These are phyloP conservation scores for Crenuchus spilurus DNA, from an alignment of 2,797 vertebrate genomes.

Conservation along the genomic window DNA sequence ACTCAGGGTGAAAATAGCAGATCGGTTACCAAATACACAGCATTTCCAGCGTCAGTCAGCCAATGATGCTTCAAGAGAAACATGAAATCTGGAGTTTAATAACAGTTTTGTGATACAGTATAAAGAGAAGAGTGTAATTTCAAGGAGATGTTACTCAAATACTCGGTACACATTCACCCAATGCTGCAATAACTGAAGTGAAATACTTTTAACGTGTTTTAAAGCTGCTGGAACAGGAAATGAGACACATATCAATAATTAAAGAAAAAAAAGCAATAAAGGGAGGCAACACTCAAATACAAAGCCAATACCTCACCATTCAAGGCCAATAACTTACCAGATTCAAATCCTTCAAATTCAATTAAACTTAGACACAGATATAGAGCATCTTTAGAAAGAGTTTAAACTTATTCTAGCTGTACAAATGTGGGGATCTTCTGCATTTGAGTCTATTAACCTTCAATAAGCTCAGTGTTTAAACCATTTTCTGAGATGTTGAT, in stretches of 20 bases:
- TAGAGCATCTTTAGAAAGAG: neutral
- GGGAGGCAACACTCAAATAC: neutral
- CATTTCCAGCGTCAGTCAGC: neutral
- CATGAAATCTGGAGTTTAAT: neutral
- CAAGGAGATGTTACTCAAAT: neutral
- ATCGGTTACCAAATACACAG: too few species aligned
- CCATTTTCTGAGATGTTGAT: neutral
- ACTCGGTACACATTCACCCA: too few species aligned
- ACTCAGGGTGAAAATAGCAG: neutral
- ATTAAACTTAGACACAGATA: neutral
- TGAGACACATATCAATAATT: conserved; percentile 1
- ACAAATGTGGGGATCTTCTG: neutral
- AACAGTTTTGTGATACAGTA: conserved; percentile 4
- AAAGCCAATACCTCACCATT: neutral
- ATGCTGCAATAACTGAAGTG: conserved; percentile 2
- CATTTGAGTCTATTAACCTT: neutral
- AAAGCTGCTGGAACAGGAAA: neutral
- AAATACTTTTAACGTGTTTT: neutral
- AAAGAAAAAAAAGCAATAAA: neutral
- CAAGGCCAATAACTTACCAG: neutral
- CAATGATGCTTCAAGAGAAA: neutral
- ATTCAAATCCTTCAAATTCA: conserved; percentile 18
- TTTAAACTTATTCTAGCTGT: neutral
- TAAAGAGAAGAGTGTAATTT: neutral
- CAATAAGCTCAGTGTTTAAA: neutral